A percentile compares a stretch with the other conserved stretches of the same genome.
phyloP scores from a whole-genome alignment of 2,888 invertebrate species.

The Hypselothyrea guttata region DNA sequence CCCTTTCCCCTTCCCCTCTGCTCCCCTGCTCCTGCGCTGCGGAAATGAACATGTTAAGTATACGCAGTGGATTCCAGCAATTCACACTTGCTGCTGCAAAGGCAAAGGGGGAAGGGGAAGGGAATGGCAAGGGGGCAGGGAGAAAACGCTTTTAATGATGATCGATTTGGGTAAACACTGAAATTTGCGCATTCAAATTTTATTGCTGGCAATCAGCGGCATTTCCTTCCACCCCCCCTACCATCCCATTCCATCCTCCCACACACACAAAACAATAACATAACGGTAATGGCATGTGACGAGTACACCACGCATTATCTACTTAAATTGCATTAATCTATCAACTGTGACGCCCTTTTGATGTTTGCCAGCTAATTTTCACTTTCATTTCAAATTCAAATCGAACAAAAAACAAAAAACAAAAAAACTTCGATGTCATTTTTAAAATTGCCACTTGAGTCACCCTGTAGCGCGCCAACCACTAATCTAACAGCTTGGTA shows the following conservation, averaged over 20 bases:
- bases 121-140: constrained; percentile 12
- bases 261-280: constrained; percentile 8
- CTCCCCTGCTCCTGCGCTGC: no score
- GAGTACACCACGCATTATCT: constrained; percentile 37
- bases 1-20: no score
- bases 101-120: constrained; percentile 17
- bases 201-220: constrained; percentile 68
- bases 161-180: constrained; percentile 74
- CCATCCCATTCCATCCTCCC: no score
- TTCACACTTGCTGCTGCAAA: constrained; percentile 57
- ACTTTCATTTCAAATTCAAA: no score
- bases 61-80: constrained; percentile 69
- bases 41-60: constrained; percentile 50
- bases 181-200: constrained; percentile 75
- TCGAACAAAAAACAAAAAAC: no score
- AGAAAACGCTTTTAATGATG: constrained; percentile 72
- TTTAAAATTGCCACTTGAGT: no score
- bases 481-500: constrained; percentile 20
- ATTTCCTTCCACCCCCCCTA: constrained; percentile 50
- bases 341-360: constrained; percentile 56
- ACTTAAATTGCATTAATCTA: constrained; percentile 68
- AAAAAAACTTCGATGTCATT: constrained; percentile 16
- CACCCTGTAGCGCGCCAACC: no score
- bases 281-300: constrained; percentile 18
- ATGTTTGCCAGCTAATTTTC: constrained; percentile 58